These are phyloP conservation scores for Margarornis squamiger DNA, from an alignment of 2,797 vertebrate species.

Conservation along the genomic window DNA sequence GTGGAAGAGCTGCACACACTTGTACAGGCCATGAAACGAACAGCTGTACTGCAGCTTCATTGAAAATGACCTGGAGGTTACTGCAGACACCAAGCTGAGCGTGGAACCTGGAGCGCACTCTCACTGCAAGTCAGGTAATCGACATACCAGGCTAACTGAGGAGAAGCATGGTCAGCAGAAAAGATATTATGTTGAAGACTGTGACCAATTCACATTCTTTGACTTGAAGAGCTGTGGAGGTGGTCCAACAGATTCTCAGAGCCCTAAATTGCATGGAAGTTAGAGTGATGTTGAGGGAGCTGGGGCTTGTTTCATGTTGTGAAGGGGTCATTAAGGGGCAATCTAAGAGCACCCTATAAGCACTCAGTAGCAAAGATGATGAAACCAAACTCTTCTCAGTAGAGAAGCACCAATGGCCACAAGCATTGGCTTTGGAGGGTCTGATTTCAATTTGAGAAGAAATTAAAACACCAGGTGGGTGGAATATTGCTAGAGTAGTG, in stretches of 20 bases:
- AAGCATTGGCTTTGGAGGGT: background rate
- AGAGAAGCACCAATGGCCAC: background rate
- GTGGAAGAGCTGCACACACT: background rate
- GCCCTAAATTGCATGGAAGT: background rate
- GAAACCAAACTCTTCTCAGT: background rate
- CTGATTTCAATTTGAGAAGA: background rate
- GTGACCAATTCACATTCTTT: background rate
- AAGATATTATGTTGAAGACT: background rate
- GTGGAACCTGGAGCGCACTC: background rate
- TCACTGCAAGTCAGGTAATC: background rate
- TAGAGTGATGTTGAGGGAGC: background rate
- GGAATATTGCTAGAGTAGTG: background rate
- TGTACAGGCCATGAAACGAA: background rate
- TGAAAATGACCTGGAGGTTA: background rate
- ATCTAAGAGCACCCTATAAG: background rate
- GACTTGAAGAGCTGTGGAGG: background rate
- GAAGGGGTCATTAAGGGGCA: background rate
- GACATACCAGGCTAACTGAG: background rate
- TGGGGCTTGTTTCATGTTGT: background rate
- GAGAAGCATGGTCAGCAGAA: background rate
- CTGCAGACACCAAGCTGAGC: background rate
- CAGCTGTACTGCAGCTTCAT: background rate
- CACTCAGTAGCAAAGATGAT: background rate
- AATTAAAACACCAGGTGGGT: background rate
- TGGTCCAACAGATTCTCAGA: background rate